Percentiles rank a stretch among this genome's conserved stretches.
Evolutionary conservation across 2,888 invertebrate species (phyloP).

Genomic region (Folsomia manolachei): DNA sequence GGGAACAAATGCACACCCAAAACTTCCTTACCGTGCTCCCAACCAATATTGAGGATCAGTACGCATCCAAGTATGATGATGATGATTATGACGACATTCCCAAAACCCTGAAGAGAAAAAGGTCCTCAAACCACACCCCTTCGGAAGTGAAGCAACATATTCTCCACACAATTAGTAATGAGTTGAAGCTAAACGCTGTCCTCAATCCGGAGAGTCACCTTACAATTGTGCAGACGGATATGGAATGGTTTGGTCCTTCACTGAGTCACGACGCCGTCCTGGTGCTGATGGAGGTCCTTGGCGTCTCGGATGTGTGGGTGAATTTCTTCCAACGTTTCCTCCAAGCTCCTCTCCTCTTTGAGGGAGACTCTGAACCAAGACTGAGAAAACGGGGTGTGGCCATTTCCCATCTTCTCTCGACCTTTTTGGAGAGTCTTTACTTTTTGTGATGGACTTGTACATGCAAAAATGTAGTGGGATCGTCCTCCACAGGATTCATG

Average conservation of each 20-base stretch:
- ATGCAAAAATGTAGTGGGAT: no score
- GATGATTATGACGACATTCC: no score
- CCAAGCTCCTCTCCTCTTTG: no score
- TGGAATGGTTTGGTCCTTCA: conserved; percentile 43
- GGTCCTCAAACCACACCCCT: not conserved
- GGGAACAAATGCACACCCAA: no score
- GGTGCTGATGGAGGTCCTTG: conserved; percentile 28
- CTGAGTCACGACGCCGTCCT: conserved; percentile 34
- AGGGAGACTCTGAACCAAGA: not conserved
- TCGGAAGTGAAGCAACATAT: conserved; percentile 36
- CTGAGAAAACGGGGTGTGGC: conserved; percentile 28
- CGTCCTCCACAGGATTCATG: conserved; percentile 34
- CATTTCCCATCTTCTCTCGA: conserved; percentile 27
- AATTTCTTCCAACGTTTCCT: conserved; percentile 35
- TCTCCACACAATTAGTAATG: conserved; percentile 36
- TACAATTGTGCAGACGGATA: conserved; percentile 36
- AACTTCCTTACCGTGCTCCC: conserved; percentile 35
- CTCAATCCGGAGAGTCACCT: conserved; percentile 25
- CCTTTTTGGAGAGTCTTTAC: conserved; percentile 38
- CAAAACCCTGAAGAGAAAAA: no score
- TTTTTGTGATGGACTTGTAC: conserved; percentile 37
- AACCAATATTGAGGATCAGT: no score
- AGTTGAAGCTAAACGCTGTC: conserved; percentile 31
- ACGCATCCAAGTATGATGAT: no score
- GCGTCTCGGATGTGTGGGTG: conserved; percentile 28